Evolutionary conservation across 2,797 vertebrate species (phyloP).

Genomic region (Chanos chanos): DNA sequence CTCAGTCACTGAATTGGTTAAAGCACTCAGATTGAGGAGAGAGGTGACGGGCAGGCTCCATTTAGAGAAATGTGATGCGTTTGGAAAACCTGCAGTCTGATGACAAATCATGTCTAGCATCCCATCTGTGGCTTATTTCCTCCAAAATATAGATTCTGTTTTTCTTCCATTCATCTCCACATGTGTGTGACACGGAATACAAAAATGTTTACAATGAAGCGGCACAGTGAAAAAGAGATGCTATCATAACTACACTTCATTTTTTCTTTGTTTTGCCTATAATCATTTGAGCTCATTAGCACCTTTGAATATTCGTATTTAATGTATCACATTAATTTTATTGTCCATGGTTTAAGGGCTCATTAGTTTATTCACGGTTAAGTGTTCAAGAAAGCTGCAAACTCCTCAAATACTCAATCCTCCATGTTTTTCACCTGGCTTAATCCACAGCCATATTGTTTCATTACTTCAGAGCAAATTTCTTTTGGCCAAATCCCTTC

Average conservation of each 20-base stretch:
- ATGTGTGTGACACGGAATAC: no score
- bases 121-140: slow-evolving; percentile 8
- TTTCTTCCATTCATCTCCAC: no score
- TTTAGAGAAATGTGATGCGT: slow-evolving; percentile 29
- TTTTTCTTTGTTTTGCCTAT: no score
- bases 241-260: no score
- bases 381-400: no score
- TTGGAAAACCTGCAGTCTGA: slow-evolving; percentile 2
- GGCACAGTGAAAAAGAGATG: no score
- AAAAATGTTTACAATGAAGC: no score
- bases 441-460: slow-evolving; percentile 23
- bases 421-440: not conserved
- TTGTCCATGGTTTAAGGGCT: no score
- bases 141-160: slow-evolving; percentile 1
- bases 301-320: no score
- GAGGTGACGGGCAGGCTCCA: slow-evolving; percentile 18
- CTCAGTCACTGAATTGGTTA: slow-evolving; percentile 54
- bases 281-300: no score
- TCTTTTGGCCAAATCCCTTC: slow-evolving; percentile 44
- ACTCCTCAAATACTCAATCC: not conserved
- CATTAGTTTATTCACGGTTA: no score
- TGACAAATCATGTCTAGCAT: slow-evolving; percentile 13
- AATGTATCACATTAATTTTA: no score
- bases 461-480: slow-evolving; percentile 36
- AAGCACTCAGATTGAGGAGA: slow-evolving; percentile 27